Conservation (phyloP, 2,797 vertebrate genomes). For the Propithecus perrieri region DNA sequence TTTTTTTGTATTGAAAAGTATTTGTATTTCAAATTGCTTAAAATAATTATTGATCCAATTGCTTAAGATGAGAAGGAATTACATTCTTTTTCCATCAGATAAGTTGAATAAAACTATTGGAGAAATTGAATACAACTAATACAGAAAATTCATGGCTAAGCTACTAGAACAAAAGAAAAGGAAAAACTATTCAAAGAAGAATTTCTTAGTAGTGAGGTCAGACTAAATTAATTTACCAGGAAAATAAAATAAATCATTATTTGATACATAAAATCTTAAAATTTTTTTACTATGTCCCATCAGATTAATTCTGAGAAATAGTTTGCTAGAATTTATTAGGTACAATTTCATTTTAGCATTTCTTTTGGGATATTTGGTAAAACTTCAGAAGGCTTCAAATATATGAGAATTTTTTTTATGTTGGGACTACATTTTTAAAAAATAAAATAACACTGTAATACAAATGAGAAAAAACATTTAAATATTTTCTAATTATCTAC, state of each 20-base stretch:
- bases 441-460: not conserved
- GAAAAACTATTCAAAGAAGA: not conserved
- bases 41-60: constrained; percentile 8
- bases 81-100: constrained; percentile 31
- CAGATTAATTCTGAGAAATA: constrained; percentile 48
- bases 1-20: not conserved
- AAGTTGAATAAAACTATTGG: not conserved
- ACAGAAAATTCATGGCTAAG: not conserved
- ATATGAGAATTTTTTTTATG: not conserved
- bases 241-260: not conserved
- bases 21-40: constrained; percentile 25
- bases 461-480: not conserved
- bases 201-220: constrained; percentile 40
- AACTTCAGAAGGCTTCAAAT: constrained; percentile 5
- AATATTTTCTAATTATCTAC: not conserved
- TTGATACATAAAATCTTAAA: constrained; percentile 35
- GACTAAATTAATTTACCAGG: constrained; percentile 35
- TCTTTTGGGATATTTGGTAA: not conserved
- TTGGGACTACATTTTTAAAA: not conserved
- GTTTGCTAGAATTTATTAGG: not conserved
- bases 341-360: not conserved
- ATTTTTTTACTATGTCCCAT: not conserved
- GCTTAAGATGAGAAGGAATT: constrained; percentile 10
- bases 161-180: constrained; percentile 11
- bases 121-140: constrained; percentile 30